Evolutionary conservation across 2,113 vertebrate species (phyloP).

Genomic region (Gambusia holbrooki): DNA sequence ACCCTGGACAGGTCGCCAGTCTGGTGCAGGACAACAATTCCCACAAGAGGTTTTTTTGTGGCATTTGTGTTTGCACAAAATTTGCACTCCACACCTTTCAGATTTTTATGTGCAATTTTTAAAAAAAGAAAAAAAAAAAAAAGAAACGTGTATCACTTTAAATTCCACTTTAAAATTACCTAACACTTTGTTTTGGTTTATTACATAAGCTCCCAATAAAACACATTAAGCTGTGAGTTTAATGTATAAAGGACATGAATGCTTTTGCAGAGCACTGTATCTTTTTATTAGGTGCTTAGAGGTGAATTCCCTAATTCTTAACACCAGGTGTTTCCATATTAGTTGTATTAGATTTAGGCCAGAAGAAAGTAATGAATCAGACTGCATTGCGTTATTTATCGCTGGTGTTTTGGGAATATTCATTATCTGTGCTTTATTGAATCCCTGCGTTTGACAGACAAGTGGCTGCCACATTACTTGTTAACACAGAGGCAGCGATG

Average conservation of each 20-base stretch:
- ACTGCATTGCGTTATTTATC: slow-evolving; percentile 56
- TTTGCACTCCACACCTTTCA: not conserved
- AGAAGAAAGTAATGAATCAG: slow-evolving; percentile 47
- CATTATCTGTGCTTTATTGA: slow-evolving; percentile 61
- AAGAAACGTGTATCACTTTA: too few species aligned
- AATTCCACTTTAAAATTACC: too few species aligned
- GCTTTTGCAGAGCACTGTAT: too few species aligned
- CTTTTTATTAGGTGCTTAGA: not conserved
- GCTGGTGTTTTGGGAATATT: slow-evolving; percentile 62
- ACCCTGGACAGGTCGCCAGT: too few species aligned
- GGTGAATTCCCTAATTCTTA: slow-evolving; percentile 4
- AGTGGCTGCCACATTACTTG: slow-evolving; percentile 51
- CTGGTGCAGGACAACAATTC: too few species aligned
- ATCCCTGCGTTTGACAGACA: slow-evolving; percentile 61
- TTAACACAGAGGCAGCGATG: slow-evolving; percentile 57
- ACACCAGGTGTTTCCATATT: slow-evolving; percentile 3
- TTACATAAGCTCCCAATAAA: too few species aligned
- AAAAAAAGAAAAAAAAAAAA: not conserved
- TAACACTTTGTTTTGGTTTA: too few species aligned
- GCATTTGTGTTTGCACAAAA: not conserved
- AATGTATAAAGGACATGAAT: too few species aligned
- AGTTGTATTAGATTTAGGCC: slow-evolving; percentile 23
- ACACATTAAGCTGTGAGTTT: too few species aligned
- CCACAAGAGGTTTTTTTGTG: not conserved
- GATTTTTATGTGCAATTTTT: not conserved